These are phyloP conservation scores for Ochropacha duplaris DNA, from an alignment of 2,888 invertebrate species.

Conservation along the genomic window DNA sequence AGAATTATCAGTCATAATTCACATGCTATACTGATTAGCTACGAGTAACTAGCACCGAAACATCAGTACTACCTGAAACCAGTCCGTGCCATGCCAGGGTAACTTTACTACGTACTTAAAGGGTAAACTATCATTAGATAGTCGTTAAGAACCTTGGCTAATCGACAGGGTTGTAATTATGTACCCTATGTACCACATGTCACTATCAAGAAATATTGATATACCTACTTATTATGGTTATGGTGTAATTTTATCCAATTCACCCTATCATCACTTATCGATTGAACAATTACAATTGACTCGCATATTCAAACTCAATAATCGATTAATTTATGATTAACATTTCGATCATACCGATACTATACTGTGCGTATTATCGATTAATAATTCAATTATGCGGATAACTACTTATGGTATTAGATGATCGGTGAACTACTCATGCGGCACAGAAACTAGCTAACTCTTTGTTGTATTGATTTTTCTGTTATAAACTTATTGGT, in stretches of 20 bases:
- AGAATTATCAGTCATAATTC: not conserved
- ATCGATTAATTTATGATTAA: conserved; percentile 15
- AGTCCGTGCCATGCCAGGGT: not conserved
- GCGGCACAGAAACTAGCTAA: conserved; percentile 3
- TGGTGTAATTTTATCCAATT: not conserved
- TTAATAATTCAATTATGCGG: conserved; percentile 28
- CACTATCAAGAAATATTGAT: no score
- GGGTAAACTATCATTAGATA: not conserved
- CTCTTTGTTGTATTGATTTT: conserved; percentile 2
- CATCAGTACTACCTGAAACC: not conserved
- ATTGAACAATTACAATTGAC: not conserved
- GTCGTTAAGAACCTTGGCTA: not conserved
- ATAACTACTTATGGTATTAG: conserved; percentile 21
- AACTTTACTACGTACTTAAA: not conserved
- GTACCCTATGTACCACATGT: not conserved
- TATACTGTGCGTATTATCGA: conserved; percentile 22
- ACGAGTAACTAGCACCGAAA: not conserved
- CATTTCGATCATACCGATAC: conserved; percentile 19
- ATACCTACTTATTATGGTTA: not conserved
- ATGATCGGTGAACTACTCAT: not conserved
- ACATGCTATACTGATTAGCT: not conserved
- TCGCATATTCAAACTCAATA: not conserved
- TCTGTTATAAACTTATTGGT: not conserved
- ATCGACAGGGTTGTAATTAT: not conserved
- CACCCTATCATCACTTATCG: not conserved